Base-by-base conservation (phyloP, 2,113 vertebrate species). In the Corythornis madagascariensis region DNA sequence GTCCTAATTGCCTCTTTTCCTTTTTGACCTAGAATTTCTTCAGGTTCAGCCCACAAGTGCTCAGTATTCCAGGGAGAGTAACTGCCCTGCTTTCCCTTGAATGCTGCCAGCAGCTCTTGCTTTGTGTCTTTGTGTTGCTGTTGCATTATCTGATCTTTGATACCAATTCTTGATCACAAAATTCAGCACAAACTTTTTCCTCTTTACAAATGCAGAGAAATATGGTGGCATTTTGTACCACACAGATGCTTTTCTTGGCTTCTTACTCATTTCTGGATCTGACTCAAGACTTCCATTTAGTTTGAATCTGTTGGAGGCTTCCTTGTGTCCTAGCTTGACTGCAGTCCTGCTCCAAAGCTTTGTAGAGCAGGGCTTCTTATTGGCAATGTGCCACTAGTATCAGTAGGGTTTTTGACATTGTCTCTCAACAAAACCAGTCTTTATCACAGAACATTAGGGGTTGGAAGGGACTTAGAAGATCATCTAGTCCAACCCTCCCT, bases 11-110 rank as follows among this genome's bases (percentile, higher is more conserved):
- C 81, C 75, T 89, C 66, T 92, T 89, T 80, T 88, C 14, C 59
- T 86, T 94, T 95, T 25, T 95, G 82, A 81, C 87, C 79, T 93
- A 65, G 85, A 93, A 83, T 64, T 81, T 76, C 75, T 77, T 60
- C 59, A 76, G 45, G 70, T 70, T 91, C 53, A 77, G 20, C 59
- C 65, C 48, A 74, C 9, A 13, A 88, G 28, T 48, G 33, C 48
- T 81, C 66, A 74, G 53, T 43, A 20, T 57, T 66, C 80, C 48
- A 59, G 59, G 48, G 94, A 79, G 57, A 72, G 25, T 59, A 71
- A 18, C n/a, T 95, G 89, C 16, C 94, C 96, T 93, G 82, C 65
- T 95, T 95, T 91, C 53, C 28, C 24, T 71, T 52, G 29, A 63
- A 6, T 35, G 56, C 47, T 64, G 40, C 47, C 60, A 83, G 45